Conservation (phyloP, 2,113 vertebrate species). For the Irena cyanogastra region DNA sequence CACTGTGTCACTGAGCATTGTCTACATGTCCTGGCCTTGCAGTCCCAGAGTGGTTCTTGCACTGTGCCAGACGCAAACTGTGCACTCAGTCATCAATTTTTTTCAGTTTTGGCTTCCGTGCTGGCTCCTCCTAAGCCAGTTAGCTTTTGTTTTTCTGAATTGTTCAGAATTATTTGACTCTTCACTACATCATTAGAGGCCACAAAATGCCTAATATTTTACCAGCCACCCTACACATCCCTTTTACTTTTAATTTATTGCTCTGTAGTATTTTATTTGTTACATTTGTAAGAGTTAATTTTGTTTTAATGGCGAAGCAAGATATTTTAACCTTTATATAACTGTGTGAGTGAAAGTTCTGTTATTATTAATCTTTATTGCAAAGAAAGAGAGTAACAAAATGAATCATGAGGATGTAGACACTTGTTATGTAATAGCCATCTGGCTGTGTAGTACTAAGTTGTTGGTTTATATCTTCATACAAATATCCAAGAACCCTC, state of each 20-base stretch:
- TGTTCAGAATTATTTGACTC: background rate
- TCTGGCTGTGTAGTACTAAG: conserved; percentile 39
- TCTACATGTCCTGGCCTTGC: background rate
- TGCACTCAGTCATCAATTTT: background rate
- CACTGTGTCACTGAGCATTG: background rate
- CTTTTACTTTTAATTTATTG: background rate
- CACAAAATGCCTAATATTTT: background rate
- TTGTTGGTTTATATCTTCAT: conserved; percentile 17
- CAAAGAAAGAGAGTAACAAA: conserved; percentile 25
- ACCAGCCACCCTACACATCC: background rate
- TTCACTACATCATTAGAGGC: background rate
- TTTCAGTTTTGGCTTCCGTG: background rate
- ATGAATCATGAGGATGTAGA: conserved; percentile 53
- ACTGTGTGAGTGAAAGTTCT: background rate
- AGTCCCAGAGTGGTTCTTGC: background rate
- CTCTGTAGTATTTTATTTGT: background rate
- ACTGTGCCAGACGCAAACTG: background rate
- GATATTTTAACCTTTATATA: conserved; percentile 27
- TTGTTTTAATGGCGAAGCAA: background rate
- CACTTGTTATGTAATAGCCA: conserved; percentile 53
- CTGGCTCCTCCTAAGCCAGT: background rate
- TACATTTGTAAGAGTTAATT: background rate
- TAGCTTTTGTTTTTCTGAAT: background rate
- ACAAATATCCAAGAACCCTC: background rate
- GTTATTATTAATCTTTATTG: conserved; percentile 48